Evolutionary conservation across 2,113 vertebrate genomes (phyloP), one percentile per base, ranked within the genome.

Genomic region (Gallinago paraguaiae): DNA sequence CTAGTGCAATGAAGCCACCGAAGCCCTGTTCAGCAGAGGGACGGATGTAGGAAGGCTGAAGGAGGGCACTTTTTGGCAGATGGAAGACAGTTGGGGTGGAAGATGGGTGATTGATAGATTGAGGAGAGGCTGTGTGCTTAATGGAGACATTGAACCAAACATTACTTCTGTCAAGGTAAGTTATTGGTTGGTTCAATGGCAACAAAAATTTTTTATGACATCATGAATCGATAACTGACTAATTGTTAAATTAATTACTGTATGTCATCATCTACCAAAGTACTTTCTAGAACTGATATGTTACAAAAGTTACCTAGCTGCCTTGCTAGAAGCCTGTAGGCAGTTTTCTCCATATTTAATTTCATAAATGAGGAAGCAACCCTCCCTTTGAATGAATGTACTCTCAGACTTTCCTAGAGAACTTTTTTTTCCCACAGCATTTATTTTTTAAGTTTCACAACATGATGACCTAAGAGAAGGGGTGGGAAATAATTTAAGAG

Each of bases 181-280:
- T 96, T 93, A 97, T 84, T 64, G 45, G 37, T 48, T 95, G n/a
- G 81, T 96, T 97, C 96, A 97, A 90, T 61, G 71, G 95, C 70
- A 97, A 92, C 94, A 92, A 92, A 90, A 89, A 78, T 69, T 92
- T 91, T 91, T 96, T 93, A 96, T 95, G 94, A 94, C 86, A 88
- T 71, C 28, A 17, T 85, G 63, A 98, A 96, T 98, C 69, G 3
- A 96, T 98, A 95, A 53, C 71, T 96, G 92, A 92, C 82, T 97
- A 98, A 98, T 95, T 96, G 79, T 91, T 97, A 96, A 93, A 97
- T 96, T 97, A 98, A 97, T 97, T 97, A 92, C 80, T 72, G 79
- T 82, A 94, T 97, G 76, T 96, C 96, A 96, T 94, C 90, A 88
- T 91, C 86, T 95, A 88, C 90, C 83, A 48, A 96, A 96, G 74